These are phyloP conservation scores for Synanthedon myopaeformis DNA, from an alignment of 2,888 invertebrate genomes.

Conservation along the genomic window DNA sequence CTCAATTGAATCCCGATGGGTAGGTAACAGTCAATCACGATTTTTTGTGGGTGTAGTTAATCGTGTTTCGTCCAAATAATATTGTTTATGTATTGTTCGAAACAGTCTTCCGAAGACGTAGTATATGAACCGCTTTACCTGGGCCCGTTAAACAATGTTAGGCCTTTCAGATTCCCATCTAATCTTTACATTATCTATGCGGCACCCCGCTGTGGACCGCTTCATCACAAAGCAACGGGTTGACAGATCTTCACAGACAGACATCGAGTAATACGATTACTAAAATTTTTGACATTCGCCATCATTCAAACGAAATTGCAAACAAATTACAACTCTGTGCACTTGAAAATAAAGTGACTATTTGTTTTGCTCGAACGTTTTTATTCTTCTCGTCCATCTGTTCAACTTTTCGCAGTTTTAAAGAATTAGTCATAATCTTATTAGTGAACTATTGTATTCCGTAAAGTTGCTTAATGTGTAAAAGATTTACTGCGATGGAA, in stretches of 20 bases:
- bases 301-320: slow-evolving; percentile 25
- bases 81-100: slow-evolving; percentile 63
- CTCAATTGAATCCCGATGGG: not conserved
- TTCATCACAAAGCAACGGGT: slow-evolving; percentile 66
- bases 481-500: no score
- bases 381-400: slow-evolving; percentile 39
- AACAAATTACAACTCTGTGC: slow-evolving; percentile 9
- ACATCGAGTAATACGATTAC: slow-evolving; percentile 57
- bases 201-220: slow-evolving; percentile 55
- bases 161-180: slow-evolving; percentile 60
- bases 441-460: slow-evolving; percentile 29
- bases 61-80: slow-evolving; percentile 56
- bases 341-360: not conserved
- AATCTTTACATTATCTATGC: slow-evolving; percentile 59
- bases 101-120: slow-evolving; percentile 37
- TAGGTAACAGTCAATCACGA: not conserved
- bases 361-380: not conserved
- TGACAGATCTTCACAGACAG: slow-evolving; percentile 62
- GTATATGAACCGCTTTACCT: slow-evolving; percentile 39
- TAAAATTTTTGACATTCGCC: slow-evolving; percentile 39
- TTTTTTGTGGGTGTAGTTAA: slow-evolving; percentile 13
- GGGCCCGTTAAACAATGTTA: slow-evolving; percentile 57
- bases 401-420: slow-evolving; percentile 37
- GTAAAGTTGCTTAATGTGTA: not conserved
- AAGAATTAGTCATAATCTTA: slow-evolving; percentile 51